These are phyloP conservation scores for Ceyx erithaca DNA, from an alignment of 2,797 vertebrate species.

Conservation along the genomic window DNA sequence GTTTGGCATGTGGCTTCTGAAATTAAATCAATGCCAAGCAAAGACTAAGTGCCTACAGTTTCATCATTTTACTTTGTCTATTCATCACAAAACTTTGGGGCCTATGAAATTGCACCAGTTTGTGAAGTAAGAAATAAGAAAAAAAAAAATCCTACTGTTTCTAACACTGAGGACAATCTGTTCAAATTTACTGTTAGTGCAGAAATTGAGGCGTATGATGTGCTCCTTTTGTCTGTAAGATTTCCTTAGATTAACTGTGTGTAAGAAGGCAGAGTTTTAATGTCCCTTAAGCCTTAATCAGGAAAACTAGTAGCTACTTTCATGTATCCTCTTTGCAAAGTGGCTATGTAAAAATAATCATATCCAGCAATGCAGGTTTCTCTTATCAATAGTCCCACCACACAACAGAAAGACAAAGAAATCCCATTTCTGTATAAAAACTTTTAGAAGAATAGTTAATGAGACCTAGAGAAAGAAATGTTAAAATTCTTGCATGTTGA, in stretches of 20 bases:
- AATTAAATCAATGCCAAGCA: background rate
- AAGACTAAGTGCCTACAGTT: conserved; percentile 32
- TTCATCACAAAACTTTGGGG: conserved; percentile 21
- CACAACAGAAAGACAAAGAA: background rate
- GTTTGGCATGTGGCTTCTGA: background rate
- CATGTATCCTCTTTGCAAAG: background rate
- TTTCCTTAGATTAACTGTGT: background rate
- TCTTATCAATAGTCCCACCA: background rate
- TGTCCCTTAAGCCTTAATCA: background rate
- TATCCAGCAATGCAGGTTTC: background rate
- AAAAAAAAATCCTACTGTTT: background rate
- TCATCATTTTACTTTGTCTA: background rate
- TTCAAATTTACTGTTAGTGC: background rate
- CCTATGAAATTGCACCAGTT: background rate
- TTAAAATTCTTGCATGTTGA: background rate
- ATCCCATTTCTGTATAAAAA: background rate
- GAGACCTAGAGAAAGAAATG: background rate
- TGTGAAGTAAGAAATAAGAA: conserved; percentile 9
- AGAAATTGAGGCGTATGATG: background rate
- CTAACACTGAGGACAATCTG: background rate
- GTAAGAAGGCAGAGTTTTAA: background rate
- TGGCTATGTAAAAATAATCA: background rate
- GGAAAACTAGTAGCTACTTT: background rate
- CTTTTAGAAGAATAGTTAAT: background rate
- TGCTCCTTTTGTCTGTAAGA: background rate